These are phyloP conservation scores for Coendou prehensilis DNA, from an alignment of 2,797 vertebrate species.

Conservation along the genomic window DNA sequence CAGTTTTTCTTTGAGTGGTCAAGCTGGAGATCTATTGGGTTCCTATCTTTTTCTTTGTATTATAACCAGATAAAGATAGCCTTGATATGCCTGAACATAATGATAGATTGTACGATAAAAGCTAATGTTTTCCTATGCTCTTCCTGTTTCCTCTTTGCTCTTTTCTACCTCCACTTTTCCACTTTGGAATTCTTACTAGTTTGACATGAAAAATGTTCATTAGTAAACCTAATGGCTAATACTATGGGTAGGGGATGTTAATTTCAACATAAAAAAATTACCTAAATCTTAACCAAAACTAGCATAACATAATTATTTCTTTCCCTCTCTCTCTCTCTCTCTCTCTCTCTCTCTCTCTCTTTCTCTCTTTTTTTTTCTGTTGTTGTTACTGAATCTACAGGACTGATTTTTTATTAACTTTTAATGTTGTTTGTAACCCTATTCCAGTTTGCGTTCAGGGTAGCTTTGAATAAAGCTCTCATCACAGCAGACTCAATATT, in stretches of 20 bases:
- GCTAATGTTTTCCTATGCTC: neutral
- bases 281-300: slow-evolving; percentile 49
- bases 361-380: neutral
- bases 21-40: neutral
- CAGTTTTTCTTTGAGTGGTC: neutral
- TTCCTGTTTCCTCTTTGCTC: neutral
- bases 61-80: slow-evolving; percentile 27
- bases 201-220: slow-evolving; percentile 63
- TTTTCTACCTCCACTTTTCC: neutral
- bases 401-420: slow-evolving; percentile 72
- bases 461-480: neutral
- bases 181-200: neutral
- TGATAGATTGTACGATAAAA: neutral
- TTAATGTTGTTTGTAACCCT: slow-evolving; percentile 44
- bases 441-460: neutral
- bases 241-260: neutral
- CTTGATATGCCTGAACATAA: neutral
- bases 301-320: slow-evolving; percentile 40
- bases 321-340: neutral
- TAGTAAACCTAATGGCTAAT: slow-evolving; percentile 50
- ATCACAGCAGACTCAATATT: neutral
- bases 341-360: too few species aligned
- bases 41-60: slow-evolving; percentile 46
- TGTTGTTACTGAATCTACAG: slow-evolving; percentile 10
- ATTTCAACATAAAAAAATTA: slow-evolving; percentile 65